Base-by-base conservation (phyloP, 2,113 vertebrate genomes). In the Rhea americana region DNA sequence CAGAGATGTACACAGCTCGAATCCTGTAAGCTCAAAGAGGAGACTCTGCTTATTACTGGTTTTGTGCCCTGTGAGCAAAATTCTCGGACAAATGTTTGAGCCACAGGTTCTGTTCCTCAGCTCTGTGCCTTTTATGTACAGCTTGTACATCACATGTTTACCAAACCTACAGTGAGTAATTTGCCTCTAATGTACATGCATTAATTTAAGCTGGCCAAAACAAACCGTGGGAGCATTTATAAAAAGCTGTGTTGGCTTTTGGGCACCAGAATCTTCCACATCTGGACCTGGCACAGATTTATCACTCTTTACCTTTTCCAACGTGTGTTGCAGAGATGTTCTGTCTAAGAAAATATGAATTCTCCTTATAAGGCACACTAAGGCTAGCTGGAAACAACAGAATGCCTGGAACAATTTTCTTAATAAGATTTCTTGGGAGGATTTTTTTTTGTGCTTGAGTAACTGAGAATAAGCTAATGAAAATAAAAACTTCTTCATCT, bases 241-340 rank as follows among this genome's bases (percentile, higher is more conserved):
- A 56, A 87, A 94, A 91, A 87, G 4, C 28, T 76, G 66, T 10
- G 35, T 68, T 93, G 28, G 72, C n/a, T 90, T 89, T 58, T 61
- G 93, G 74, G 51, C 62, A 78, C 21, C 12, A 37, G 61, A 75
- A 5, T 22, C 62, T 91, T 94, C 58, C 50, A 79, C 51, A 88
- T 88, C 53, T 93, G 67, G 59, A 71, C 45, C 48, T 85, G 39
- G 82, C 88, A 88, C 9, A 76, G 48, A 74, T 83, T 92, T 93
- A 81, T 87, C 43, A 43, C 62, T n/a, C n/a, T 41, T 82, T 26
- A 90, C 78, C 39, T 75, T 92, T 95, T 92, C 48, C 78, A 91
- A 13, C 22, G 32, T 48, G 12, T 83, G 72, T 74, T 74, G 76
- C 41, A 63, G 61, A 89, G 55, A 85, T 1, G 8, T 67, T 79